Evolutionary conservation across 2,888 invertebrate species (phyloP).

Genomic region (Dusona sp.): DNA sequence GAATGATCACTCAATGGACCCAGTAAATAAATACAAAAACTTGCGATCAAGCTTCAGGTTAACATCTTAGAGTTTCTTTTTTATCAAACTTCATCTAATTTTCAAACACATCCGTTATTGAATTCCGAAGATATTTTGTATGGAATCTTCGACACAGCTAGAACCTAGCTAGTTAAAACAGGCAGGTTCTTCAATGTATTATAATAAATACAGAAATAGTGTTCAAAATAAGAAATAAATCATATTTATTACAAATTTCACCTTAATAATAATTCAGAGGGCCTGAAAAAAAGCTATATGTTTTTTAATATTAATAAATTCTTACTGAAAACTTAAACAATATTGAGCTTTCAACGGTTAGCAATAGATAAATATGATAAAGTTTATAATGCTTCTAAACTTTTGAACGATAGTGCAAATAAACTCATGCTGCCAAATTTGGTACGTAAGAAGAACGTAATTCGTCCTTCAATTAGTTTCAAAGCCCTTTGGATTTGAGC

Average conservation of each 20-base stretch:
- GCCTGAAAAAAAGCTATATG: conserved; percentile 3
- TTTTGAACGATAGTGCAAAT: neutral
- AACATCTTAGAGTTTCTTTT: too few species aligned
- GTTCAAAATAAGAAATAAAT: neutral
- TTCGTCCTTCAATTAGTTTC: conserved; percentile 38
- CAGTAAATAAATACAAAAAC: too few species aligned
- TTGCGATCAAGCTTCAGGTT: too few species aligned
- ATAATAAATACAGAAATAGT: neutral
- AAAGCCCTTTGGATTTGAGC: conserved; percentile 81
- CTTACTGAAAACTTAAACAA: too few species aligned
- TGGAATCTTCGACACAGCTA: too few species aligned
- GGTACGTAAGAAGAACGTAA: conserved; percentile 22
- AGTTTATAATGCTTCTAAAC: neutral
- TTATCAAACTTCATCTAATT: too few species aligned
- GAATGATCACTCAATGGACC: too few species aligned
- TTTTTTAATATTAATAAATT: neutral
- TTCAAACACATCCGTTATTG: too few species aligned
- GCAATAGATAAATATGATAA: too few species aligned
- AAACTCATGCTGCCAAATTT: conserved; percentile 35
- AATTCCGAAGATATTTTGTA: too few species aligned
- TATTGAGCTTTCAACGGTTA: too few species aligned
- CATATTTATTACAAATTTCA: neutral
- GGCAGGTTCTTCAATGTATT: neutral
- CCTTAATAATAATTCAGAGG: neutral
- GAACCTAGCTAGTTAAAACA: neutral